Evolutionary conservation across 1,140 invertebrate species (phyloP).

Genomic region (Bombus ignitus): DNA sequence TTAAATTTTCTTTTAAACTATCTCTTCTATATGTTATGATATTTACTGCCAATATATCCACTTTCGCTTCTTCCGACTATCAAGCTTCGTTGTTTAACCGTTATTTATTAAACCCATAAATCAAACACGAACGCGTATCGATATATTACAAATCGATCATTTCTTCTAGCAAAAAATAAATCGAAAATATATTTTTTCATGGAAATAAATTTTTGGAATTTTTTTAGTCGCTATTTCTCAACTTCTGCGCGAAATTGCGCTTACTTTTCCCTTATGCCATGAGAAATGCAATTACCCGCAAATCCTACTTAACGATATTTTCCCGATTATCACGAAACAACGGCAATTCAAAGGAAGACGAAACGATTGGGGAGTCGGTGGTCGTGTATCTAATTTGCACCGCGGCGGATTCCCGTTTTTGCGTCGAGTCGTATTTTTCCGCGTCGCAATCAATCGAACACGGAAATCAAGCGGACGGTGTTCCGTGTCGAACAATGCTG

Average conservation of each 20-base stretch:
- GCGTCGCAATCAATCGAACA: slow-evolving; percentile 30
- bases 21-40: too few species aligned
- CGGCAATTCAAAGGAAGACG: neutral
- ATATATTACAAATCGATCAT: neutral
- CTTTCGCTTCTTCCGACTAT: neutral
- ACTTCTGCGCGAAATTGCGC: neutral
- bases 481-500: slow-evolving; percentile 10
- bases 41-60: neutral
- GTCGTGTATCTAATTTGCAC: neutral
- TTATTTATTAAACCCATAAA: neutral
- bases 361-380: neutral
- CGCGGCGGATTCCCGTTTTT: slow-evolving; percentile 1
- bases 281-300: neutral
- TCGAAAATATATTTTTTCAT: neutral
- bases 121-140: neutral
- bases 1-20: too few species aligned
- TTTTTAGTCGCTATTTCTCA: neutral
- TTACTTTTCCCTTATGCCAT: too few species aligned
- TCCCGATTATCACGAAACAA: neutral
- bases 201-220: neutral
- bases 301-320: neutral
- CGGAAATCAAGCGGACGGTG: slow-evolving; percentile 36
- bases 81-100: neutral
- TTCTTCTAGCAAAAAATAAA: neutral
- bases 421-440: neutral